These are phyloP conservation scores for Diachrysia chrysitis DNA, from an alignment of 2,888 invertebrate species.

Conservation along the genomic window DNA sequence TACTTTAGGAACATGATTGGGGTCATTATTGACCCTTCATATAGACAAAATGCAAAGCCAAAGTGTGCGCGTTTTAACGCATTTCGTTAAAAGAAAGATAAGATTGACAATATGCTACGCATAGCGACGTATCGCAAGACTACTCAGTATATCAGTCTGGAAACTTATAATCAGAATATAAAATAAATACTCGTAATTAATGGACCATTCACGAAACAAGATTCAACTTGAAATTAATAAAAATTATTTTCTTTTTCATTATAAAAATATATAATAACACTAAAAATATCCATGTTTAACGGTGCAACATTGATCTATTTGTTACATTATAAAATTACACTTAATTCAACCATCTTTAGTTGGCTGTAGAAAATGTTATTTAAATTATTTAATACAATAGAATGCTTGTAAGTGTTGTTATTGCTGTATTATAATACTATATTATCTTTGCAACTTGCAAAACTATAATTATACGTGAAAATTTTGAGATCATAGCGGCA, in stretches of 20 bases:
- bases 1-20: constrained; percentile 58
- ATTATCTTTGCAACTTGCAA: constrained; percentile 42
- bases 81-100: constrained; percentile 43
- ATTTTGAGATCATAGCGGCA: constrained; percentile 57
- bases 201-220: constrained; percentile 69
- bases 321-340: constrained; percentile 75
- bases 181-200: constrained; percentile 69
- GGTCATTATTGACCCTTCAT: constrained; percentile 36
- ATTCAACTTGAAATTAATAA: constrained; percentile 72
- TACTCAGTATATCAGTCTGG: constrained; percentile 65
- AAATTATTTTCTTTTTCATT: constrained; percentile 75
- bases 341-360: constrained; percentile 52
- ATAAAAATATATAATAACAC: constrained; percentile 87
- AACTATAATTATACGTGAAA: constrained; percentile 46
- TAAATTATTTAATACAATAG: constrained; percentile 35
- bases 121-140: constrained; percentile 35
- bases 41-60: constrained; percentile 51
- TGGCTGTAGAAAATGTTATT: constrained; percentile 53
- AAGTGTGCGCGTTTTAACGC: constrained; percentile 55
- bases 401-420: constrained; percentile 51
- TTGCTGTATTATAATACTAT: constrained; percentile 51
- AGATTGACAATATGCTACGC: constrained; percentile 58
- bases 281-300: constrained; percentile 82
- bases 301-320: constrained; percentile 80
- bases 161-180: constrained; percentile 56